Conservation (phyloP, 2,888 invertebrate genomes). For the Mesoligia furuncula region DNA sequence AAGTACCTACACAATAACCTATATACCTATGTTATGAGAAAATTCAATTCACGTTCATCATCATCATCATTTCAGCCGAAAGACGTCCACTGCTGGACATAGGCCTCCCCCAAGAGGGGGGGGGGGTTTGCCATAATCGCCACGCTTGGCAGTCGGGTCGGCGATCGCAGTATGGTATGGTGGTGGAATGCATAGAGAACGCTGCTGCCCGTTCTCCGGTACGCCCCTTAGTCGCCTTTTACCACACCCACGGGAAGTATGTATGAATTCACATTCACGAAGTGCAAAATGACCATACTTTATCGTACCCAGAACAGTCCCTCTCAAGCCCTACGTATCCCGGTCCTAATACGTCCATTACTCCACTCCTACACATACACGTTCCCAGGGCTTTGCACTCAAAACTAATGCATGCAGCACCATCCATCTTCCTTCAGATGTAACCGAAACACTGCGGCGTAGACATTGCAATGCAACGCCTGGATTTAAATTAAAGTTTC, state of each 20-base stretch:
- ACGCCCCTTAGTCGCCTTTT: too few species aligned
- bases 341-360: background rate
- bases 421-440: conserved; percentile 44
- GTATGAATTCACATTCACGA: too few species aligned
- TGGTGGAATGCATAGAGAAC: too few species aligned
- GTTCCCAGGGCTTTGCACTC: conserved; percentile 44
- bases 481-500: conserved; percentile 39
- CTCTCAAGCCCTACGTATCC: background rate
- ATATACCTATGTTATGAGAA: background rate
- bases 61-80: too few species aligned
- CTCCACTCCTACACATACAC: background rate
- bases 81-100: too few species aligned
- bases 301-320: background rate
- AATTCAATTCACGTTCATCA: too few species aligned
- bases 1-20: background rate
- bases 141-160: too few species aligned
- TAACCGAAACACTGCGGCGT: conserved; percentile 6
- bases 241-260: too few species aligned
- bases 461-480: conserved; percentile 20
- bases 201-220: too few species aligned
- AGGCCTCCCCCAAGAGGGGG: too few species aligned
- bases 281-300: background rate
- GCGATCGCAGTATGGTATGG: too few species aligned
- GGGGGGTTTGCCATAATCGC: too few species aligned
- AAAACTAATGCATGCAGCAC: conserved; percentile 45